Conservation (phyloP, 2,113 vertebrate species). For the Zosterops borbonicus region DNA sequence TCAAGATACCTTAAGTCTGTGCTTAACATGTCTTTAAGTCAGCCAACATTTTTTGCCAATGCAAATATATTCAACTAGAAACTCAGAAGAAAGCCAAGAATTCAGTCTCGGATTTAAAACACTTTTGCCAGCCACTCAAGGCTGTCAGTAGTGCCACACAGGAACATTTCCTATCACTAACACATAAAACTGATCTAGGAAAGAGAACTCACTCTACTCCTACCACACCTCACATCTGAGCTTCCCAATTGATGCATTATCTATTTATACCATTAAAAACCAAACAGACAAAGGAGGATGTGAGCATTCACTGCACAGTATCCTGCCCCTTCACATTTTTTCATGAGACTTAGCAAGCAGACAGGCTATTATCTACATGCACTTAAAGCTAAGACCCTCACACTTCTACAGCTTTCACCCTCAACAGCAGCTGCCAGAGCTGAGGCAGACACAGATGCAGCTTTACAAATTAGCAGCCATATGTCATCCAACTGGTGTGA, state of each 20-base stretch:
- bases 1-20: background rate
- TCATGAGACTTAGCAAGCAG: background rate
- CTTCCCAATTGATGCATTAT: background rate
- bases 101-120: background rate
- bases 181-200: background rate
- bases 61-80: conserved; percentile 18
- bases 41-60: background rate
- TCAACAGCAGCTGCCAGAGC: background rate
- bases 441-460: background rate
- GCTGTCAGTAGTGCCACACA: background rate
- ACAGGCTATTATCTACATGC: background rate
- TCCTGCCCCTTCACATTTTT: background rate
- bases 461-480: background rate
- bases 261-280: background rate
- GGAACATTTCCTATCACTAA: background rate
- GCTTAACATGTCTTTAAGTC: background rate
- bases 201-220: background rate
- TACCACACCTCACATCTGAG: background rate
- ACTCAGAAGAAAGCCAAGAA: background rate
- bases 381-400: background rate
- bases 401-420: background rate
- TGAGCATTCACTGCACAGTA: background rate
- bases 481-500: background rate
- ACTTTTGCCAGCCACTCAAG: background rate
- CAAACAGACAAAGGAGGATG: background rate